These are phyloP conservation scores for Bombus breviceps DNA, from an alignment of 1,140 invertebrate genomes.

Conservation along the genomic window DNA sequence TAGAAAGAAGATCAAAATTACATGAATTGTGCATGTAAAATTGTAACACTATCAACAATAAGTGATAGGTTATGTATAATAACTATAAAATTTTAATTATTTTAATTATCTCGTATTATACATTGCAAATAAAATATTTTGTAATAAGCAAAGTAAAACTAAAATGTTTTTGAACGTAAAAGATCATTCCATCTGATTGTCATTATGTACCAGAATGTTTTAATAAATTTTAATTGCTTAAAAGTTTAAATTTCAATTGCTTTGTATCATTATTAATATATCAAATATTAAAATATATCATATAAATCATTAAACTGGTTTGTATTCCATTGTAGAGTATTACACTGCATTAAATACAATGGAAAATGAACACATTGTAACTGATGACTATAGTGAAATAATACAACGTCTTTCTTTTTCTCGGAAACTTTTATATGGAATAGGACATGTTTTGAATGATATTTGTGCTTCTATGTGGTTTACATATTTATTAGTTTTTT, in stretches of 20 bases:
- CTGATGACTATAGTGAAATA: constrained; percentile 61
- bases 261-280: neutral
- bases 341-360: constrained; percentile 31
- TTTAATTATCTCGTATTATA: constrained; percentile 1
- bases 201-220: neutral
- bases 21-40: neutral
- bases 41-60: neutral
- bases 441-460: constrained; percentile 94
- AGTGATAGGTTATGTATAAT: constrained; percentile 21
- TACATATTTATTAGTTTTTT: constrained; percentile 96
- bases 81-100: neutral
- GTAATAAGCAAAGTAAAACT: neutral
- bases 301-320: neutral
- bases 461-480: constrained; percentile 99
- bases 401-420: constrained; percentile 54
- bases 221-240: neutral
- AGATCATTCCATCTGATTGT: neutral
- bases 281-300: neutral
- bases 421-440: constrained; percentile 75
- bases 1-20: neutral
- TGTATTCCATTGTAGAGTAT: neutral
- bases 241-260: no score
- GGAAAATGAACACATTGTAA: constrained; percentile 40
- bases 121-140: constrained; percentile 20
- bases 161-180: neutral